Evolutionary conservation across 2,797 vertebrate genomes (phyloP).

Genomic region (Hoplostethus atlanticus): DNA sequence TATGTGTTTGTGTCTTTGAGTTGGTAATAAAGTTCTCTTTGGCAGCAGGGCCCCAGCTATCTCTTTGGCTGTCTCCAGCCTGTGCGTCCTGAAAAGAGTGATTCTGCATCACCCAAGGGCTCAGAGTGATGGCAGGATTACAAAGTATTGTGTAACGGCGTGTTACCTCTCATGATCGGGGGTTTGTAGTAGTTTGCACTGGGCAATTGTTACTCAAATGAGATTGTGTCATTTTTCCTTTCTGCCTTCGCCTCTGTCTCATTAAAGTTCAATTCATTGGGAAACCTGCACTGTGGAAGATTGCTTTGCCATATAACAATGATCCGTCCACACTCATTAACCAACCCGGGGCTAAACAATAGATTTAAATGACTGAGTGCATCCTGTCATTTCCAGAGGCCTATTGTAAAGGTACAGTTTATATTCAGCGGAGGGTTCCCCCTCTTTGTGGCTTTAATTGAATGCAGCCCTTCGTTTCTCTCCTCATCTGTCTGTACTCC

Average conservation of each 20-base stretch:
- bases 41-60: conserved; percentile 46
- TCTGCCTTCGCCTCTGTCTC: conserved; percentile 3
- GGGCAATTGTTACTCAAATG: conserved; percentile 59
- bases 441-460: not conserved
- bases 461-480: not conserved
- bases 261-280: conserved; percentile 54
- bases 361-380: not conserved
- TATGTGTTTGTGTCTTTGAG: conserved; percentile 30
- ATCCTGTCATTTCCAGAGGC: not conserved
- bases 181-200: conserved; percentile 67
- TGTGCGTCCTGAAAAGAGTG: conserved; percentile 51
- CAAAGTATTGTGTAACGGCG: conserved; percentile 44
- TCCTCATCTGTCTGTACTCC: conserved; percentile 8
- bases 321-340: conserved; percentile 41
- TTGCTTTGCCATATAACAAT: conserved; percentile 51
- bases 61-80: conserved; percentile 9
- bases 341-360: conserved; percentile 13
- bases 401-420: conserved; percentile 27
- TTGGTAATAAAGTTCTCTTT: conserved; percentile 50
- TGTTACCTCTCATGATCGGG: conserved; percentile 51
- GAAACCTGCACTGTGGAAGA: conserved; percentile 42
- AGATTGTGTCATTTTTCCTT: conserved; percentile 48
- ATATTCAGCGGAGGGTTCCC: conserved; percentile 11
- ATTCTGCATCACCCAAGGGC: conserved; percentile 36
- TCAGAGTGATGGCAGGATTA: conserved; percentile 41